Conservation (phyloP, 2,888 invertebrate species). For the Amphipyra berbera region DNA sequence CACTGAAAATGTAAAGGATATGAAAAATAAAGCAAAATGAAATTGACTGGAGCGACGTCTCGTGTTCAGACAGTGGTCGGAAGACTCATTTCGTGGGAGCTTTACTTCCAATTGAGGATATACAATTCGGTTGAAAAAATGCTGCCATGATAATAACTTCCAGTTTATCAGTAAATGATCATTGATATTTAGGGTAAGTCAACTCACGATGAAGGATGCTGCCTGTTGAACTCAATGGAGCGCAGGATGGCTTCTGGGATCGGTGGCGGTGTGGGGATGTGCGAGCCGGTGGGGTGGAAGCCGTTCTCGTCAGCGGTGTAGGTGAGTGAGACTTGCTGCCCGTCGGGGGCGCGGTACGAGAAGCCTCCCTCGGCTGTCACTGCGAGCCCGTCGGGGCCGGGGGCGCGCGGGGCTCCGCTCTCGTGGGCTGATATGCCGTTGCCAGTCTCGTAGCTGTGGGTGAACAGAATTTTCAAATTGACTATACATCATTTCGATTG, state of each 20-base stretch:
- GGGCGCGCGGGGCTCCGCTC: slow-evolving; percentile 86
- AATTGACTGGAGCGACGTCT: neutral
- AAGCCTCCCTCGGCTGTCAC: slow-evolving; percentile 91
- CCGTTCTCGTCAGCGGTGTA: slow-evolving; percentile 93
- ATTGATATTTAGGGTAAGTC: neutral
- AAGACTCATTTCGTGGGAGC: too few relatives aligned
- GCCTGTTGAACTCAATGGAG: slow-evolving; percentile 80
- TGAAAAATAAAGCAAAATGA: slow-evolving; percentile 10
- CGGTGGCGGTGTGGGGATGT: slow-evolving; percentile 90
- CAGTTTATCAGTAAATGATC: neutral
- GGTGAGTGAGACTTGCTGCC: slow-evolving; percentile 89
- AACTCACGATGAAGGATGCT: slow-evolving; percentile 77
- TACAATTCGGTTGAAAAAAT: too few relatives aligned
- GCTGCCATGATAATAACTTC: too few relatives aligned
- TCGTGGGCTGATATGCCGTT: slow-evolving; percentile 91
- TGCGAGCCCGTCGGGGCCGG: slow-evolving; percentile 83
- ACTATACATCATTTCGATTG: too few relatives aligned
- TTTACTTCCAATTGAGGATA: too few relatives aligned
- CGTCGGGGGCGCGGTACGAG: slow-evolving; percentile 91
- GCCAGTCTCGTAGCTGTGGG: slow-evolving; percentile 89
- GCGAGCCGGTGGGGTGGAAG: slow-evolving; percentile 90
- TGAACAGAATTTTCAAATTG: neutral
- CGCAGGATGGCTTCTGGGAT: slow-evolving; percentile 88
- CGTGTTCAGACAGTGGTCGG: too few relatives aligned
- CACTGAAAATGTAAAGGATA: slow-evolving; percentile 67